Base-by-base conservation (phyloP, 2,797 vertebrate species). In the Brotula barbata region DNA sequence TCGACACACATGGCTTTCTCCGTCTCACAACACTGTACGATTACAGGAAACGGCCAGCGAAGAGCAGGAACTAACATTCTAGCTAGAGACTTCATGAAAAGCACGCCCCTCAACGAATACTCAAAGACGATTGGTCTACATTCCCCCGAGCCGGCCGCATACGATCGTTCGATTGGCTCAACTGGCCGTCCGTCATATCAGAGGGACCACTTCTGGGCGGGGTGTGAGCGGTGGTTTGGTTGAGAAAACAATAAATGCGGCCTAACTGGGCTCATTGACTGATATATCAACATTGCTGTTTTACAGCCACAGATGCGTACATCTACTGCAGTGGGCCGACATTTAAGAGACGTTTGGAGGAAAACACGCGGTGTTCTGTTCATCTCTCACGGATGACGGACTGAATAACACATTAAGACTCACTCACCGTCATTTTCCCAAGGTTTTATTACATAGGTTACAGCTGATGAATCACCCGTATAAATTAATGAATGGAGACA, bases 1-100 rank as follows among this genome's bases (percentile, higher is more conserved):
- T 90, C 88, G 88, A 92, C 92, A 92, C 92, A 93, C 92, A 93
- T 93, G 92, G 92, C 92, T 92, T 92, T 92, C 92, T 92, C 89
- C 91, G 90, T 91, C 91, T 93, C 91, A 93, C 92, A 93, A 93
- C 92, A 92, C 91, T 89, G 90, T 89, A 87, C 90, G 91, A 87
- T 90, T 90, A 92, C 92, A 93, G 92, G 92, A 93, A 93, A 92
- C 92, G 89, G 88, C 89, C 90, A 90, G 89, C 83, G 87, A 83
- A 88, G 87, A 91, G 91, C 91, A 92, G 90, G 91, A 93, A 93
- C 91, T 92, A 92, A 91, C 91, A 68, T 91, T 90, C 89, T 87
- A 85, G 84, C 87, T 72, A 86, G 80, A 80, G 83, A 81, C 68
- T 77, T 73, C 84, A 75, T 80, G 80, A 77, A 81, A 78, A 75